Conservation (phyloP, 53 echinoderm and acorn worm species). For the Zoroaster sp. region DNA sequence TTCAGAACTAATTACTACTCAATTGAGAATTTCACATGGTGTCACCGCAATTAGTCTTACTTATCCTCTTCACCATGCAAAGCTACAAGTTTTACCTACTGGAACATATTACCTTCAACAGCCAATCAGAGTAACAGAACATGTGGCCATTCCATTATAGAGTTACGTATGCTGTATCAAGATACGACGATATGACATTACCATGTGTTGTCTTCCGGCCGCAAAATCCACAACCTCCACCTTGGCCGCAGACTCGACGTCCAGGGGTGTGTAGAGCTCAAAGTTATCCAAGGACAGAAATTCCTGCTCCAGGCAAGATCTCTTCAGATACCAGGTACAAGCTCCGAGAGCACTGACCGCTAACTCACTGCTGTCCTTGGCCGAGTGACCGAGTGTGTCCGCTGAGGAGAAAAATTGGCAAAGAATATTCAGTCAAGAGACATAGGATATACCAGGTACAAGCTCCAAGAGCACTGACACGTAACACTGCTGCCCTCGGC, state of each 20-base stretch:
- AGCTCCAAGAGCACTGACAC: too few species aligned
- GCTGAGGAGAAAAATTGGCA: conserved; percentile 32
- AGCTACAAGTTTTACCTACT: not conserved
- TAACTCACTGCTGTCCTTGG: conserved; percentile 83
- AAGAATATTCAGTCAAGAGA: too few species aligned
- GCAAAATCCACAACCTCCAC: conserved; percentile 57
- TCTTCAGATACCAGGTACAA: conserved; percentile 93
- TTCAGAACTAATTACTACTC: too few species aligned
- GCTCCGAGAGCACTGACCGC: conserved; percentile 95
- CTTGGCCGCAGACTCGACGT: conserved; percentile 50
- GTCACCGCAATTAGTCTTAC: not conserved
- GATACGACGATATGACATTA: conserved; percentile 17
- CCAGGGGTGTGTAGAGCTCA: conserved; percentile 88
- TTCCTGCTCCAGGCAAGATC: conserved; percentile 91
- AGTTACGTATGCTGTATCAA: too few species aligned
- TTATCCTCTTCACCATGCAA: not conserved
- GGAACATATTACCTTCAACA: not conserved
- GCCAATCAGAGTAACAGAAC: too few species aligned
- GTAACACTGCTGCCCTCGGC: too few species aligned
- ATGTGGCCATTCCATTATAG: too few species aligned
- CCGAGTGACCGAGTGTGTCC: conserved; percentile 86
- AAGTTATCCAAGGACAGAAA: conserved; percentile 94
- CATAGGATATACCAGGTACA: too few species aligned
- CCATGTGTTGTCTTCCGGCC: conserved; percentile 80
- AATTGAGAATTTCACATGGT: too few species aligned